These are phyloP conservation scores for Cosmorhoe ocellata DNA, from an alignment of 2,888 invertebrate species.

Conservation along the genomic window DNA sequence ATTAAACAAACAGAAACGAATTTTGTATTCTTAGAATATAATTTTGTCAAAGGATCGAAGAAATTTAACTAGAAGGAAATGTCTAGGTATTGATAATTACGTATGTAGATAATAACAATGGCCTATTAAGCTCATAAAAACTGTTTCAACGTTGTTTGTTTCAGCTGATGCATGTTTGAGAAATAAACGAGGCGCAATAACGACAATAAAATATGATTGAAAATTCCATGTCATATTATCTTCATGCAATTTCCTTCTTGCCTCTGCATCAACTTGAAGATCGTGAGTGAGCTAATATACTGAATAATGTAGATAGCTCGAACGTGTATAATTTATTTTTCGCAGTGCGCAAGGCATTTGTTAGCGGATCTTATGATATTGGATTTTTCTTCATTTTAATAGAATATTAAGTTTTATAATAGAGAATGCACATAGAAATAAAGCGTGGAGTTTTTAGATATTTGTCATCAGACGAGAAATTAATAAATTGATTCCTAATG, in stretches of 20 bases:
- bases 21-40: constrained; percentile 3
- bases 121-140: too few relatives aligned
- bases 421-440: background rate
- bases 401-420: background rate
- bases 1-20: constrained; percentile 12
- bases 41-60: background rate
- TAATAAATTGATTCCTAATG: too few relatives aligned
- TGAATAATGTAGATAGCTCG: constrained; percentile 21
- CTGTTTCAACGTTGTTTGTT: too few relatives aligned
- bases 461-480: too few relatives aligned
- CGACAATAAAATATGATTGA: too few relatives aligned
- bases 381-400: constrained; percentile 6
- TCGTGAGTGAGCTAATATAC: constrained; percentile 20
- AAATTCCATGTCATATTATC: background rate
- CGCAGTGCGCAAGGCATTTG: constrained; percentile 16
- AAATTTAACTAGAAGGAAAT: too few relatives aligned
- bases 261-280: constrained; percentile 15
- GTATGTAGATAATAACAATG: too few relatives aligned
- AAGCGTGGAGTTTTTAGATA: background rate
- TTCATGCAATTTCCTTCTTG: constrained; percentile 16
- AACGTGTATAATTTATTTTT: constrained; percentile 20
- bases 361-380: constrained; percentile 11
- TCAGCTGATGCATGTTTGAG: too few relatives aligned
- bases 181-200: too few relatives aligned
- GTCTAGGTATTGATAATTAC: too few relatives aligned